phyloP scores from a whole-genome alignment of 2,113 vertebrate species.

The Rissa tridactyla region DNA sequence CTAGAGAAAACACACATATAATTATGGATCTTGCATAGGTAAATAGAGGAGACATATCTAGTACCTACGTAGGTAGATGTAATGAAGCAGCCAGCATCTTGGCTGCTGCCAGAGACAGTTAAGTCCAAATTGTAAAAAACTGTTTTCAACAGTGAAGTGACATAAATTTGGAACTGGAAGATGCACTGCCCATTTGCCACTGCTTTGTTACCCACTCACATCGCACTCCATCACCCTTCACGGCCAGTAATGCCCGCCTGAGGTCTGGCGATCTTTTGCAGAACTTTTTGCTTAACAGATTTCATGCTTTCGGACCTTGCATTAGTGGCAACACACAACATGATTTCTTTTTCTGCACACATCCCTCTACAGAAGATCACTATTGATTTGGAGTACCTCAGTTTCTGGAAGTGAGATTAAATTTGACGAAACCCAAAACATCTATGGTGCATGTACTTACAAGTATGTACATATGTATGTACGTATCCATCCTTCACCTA shows the following conservation, averaged over 20 bases:
- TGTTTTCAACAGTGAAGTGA: not conserved
- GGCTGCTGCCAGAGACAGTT: not conserved
- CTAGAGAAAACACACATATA: not conserved
- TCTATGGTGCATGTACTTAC: not conserved
- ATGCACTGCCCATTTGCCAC: not conserved
- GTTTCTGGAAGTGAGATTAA: not conserved
- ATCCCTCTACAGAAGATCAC: not conserved
- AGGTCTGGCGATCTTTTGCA: not conserved
- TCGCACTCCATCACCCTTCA: not conserved
- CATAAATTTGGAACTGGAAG: not conserved
- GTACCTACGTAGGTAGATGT: not conserved
- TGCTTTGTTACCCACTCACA: not conserved
- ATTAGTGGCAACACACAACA: not conserved
- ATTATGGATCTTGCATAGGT: not conserved
- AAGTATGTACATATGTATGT: not conserved
- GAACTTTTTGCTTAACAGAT: not conserved
- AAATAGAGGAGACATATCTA: not conserved
- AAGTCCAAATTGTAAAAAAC: not conserved
- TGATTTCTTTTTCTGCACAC: not conserved
- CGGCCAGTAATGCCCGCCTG: not conserved
- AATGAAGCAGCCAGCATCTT: not conserved
- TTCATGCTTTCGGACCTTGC: not conserved
- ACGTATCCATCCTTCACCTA: accelerated
- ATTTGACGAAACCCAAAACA: not conserved
- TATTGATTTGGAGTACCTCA: not conserved